Percentiles rank a stretch among this genome's conserved stretches.
These are phyloP conservation scores for Procapra przewalskii DNA, from an alignment of 2,113 vertebrate genomes.

Conservation along the genomic window DNA sequence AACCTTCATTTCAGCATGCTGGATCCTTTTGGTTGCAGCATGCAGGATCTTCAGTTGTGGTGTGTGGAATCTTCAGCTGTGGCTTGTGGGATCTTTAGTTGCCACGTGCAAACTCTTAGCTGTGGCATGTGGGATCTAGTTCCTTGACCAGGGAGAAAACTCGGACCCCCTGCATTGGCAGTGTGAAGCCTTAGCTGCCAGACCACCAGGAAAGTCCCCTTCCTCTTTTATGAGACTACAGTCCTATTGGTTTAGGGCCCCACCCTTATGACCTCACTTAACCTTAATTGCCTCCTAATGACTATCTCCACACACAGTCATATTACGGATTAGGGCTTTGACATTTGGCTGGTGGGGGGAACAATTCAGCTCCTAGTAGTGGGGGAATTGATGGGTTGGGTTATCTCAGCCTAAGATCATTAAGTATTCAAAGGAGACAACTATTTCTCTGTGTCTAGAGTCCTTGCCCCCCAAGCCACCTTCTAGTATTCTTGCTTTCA, in stretches of 20 bases:
- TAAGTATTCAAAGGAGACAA: background rate
- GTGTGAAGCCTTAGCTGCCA: background rate
- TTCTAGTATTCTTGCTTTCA: background rate
- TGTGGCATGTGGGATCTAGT: background rate
- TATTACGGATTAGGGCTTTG: background rate
- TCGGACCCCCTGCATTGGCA: background rate
- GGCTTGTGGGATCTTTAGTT: background rate
- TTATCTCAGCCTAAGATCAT: background rate
- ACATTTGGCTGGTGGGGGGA: background rate
- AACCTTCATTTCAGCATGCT: background rate
- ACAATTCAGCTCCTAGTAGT: background rate
- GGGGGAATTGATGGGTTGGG: background rate
- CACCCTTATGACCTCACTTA: background rate
- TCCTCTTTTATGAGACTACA: background rate
- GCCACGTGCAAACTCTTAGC: background rate
- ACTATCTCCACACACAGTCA: background rate
- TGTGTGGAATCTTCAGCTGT: background rate
- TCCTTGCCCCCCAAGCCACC: background rate
- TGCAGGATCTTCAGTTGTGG: background rate
- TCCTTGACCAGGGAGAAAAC: background rate
- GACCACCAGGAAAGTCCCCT: background rate
- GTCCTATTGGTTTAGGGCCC: background rate
- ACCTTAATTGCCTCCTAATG: background rate
- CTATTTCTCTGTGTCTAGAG: background rate
- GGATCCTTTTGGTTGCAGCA: background rate